These are phyloP conservation scores for Iguana delicatissima DNA, from an alignment of 2,797 vertebrate genomes.

Conservation along the genomic window DNA sequence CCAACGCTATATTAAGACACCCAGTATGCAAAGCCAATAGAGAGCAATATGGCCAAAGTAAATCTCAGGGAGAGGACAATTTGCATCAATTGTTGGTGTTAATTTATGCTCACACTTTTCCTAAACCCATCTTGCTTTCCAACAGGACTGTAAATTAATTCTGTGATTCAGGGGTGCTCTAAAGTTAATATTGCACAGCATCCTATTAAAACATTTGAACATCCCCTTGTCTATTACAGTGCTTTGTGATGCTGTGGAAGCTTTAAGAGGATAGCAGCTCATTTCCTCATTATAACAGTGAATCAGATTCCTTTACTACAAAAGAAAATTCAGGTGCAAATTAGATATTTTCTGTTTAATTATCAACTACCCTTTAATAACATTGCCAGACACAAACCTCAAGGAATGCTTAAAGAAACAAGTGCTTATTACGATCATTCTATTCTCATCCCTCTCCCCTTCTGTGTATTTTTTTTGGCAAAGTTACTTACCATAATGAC, in stretches of 20 bases:
- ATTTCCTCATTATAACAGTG: not conserved
- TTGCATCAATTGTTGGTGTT: conserved; percentile 62
- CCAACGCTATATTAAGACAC: conserved; percentile 25
- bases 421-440: conserved; percentile 15
- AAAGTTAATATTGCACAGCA: conserved; percentile 65
- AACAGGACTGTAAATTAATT: conserved; percentile 68
- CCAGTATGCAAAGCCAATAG: conserved; percentile 44
- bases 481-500: conserved; percentile 19
- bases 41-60: conserved; percentile 48
- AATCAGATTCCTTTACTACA: conserved; percentile 40
- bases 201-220: conserved; percentile 64
- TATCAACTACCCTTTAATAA: conserved; percentile 53
- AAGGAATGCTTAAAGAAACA: conserved; percentile 33
- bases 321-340: conserved; percentile 52
- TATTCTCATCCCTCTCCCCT: not conserved
- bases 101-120: conserved; percentile 67
- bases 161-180: conserved; percentile 62
- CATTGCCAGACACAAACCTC: conserved; percentile 14
- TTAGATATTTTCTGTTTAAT: conserved; percentile 56
- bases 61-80: conserved; percentile 58
- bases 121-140: conserved; percentile 64
- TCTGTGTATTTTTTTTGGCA: not conserved
- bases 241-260: conserved; percentile 43
- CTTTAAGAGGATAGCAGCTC: conserved; percentile 38
- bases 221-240: conserved; percentile 47